These are phyloP conservation scores for Propithecus deckenii DNA, from an alignment of 2,797 vertebrate species.

Conservation along the genomic window DNA sequence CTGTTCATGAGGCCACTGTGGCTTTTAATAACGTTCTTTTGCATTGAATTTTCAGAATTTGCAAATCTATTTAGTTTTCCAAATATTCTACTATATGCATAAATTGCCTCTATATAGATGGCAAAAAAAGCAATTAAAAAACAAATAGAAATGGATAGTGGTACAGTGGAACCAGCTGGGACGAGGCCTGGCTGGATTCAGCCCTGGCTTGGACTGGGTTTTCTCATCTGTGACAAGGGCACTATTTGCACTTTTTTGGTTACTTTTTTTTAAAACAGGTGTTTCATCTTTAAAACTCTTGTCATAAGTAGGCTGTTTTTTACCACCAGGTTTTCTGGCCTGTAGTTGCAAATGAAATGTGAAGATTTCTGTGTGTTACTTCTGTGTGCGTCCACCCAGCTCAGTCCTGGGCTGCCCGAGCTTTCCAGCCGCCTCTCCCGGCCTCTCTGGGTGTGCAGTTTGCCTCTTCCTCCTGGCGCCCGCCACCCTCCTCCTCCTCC, in stretches of 20 bases:
- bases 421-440: too few relatives aligned
- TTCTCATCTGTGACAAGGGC: background rate
- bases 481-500: too few relatives aligned
- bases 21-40: background rate
- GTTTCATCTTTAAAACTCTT: background rate
- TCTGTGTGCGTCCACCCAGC: background rate
- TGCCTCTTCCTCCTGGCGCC: too few relatives aligned
- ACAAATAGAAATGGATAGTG: background rate
- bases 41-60: background rate
- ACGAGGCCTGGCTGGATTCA: too few relatives aligned
- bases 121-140: background rate
- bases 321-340: background rate
- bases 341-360: too few relatives aligned
- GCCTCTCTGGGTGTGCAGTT: too few relatives aligned
- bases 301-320: background rate
- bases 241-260: too few relatives aligned
- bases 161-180: too few relatives aligned
- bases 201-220: accelerated
- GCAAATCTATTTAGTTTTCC: background rate
- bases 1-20: background rate
- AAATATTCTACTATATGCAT: background rate
- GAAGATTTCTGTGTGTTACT: background rate
- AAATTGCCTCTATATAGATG: background rate
- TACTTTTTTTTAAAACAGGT: background rate
- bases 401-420: too few relatives aligned